These are phyloP conservation scores for Drosophila tanythrix DNA, from an alignment of 2,888 invertebrate species.

Conservation along the genomic window DNA sequence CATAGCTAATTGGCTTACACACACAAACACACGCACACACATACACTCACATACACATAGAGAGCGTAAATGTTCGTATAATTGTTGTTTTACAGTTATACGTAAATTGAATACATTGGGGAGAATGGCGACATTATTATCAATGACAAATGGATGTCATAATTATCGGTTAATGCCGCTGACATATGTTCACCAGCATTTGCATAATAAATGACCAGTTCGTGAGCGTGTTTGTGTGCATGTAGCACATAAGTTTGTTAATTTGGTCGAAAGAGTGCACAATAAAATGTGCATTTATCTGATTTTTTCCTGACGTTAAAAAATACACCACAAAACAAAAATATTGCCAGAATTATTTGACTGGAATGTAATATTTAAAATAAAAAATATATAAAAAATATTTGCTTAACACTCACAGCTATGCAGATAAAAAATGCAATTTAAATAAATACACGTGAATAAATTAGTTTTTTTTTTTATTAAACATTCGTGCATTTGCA, in stretches of 20 bases:
- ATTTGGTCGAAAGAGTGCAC: conserved; percentile 8
- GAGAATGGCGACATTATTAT: conserved; percentile 44
- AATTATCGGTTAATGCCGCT: conserved; percentile 78
- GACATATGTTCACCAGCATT: conserved; percentile 71
- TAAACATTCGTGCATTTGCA: neutral
- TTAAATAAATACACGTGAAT: neutral
- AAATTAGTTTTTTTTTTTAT: neutral
- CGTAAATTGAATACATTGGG: conserved; percentile 48
- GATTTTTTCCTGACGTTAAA: neutral
- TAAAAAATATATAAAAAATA: neutral
- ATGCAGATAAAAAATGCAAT: neutral
- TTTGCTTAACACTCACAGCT: too few species aligned
- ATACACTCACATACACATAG: neutral
- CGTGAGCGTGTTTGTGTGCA: neutral
- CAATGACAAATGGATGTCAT: conserved; percentile 72
- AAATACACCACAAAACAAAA: neutral
- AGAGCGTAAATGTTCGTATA: conserved; percentile 33
- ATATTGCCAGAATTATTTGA: neutral
- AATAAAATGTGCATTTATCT: neutral
- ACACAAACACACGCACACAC: conserved; percentile 1
- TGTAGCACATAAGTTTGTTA: conserved; percentile 19
- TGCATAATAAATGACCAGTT: conserved; percentile 58
- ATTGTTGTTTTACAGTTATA: conserved; percentile 50
- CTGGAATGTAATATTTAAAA: neutral
- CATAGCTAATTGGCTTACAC: conserved; percentile 48